Conservation (phyloP, 1,140 invertebrate genomes). For the Anadara kagoshimensis region DNA sequence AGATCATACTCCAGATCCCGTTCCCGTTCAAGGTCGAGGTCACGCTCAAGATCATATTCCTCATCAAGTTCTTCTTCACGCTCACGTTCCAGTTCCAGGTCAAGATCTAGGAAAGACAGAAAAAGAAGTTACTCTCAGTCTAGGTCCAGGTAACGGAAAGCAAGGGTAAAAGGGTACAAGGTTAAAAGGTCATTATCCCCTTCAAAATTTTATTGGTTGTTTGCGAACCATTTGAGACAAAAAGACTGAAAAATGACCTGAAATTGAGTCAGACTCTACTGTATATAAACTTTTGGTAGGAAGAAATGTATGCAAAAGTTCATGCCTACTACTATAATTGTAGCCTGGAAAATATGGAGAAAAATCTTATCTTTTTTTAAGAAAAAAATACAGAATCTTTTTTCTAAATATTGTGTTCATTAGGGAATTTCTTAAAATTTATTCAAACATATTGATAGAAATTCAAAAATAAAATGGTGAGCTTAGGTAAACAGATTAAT, state of each 20-base stretch:
- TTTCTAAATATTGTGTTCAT: too few species aligned
- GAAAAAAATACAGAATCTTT: too few species aligned
- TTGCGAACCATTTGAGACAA: background rate
- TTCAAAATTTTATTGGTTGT: constrained; percentile 17
- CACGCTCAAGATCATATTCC: constrained; percentile 48
- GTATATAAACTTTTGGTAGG: too few species aligned
- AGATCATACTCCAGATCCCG: constrained; percentile 56
- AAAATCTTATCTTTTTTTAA: too few species aligned
- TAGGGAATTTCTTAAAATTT: too few species aligned
- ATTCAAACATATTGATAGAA: too few species aligned
- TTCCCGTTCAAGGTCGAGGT: constrained; percentile 52
- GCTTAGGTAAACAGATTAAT: too few species aligned
- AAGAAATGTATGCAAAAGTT: too few species aligned
- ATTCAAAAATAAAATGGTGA: too few species aligned
- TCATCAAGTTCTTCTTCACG: constrained; percentile 40
- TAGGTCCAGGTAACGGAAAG: constrained; percentile 61
- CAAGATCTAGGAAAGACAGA: constrained; percentile 30
- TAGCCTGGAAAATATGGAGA: background rate
- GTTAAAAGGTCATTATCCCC: constrained; percentile 54
- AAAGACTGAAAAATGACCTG: background rate
- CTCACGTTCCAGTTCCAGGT: constrained; percentile 43
- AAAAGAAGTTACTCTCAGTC: constrained; percentile 47
- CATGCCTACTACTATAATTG: too few species aligned
- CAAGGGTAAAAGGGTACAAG: constrained; percentile 56
- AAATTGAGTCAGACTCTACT: background rate